phyloP scores from a whole-genome alignment of 2,888 invertebrate species.

The Drosophila picticornis region DNA sequence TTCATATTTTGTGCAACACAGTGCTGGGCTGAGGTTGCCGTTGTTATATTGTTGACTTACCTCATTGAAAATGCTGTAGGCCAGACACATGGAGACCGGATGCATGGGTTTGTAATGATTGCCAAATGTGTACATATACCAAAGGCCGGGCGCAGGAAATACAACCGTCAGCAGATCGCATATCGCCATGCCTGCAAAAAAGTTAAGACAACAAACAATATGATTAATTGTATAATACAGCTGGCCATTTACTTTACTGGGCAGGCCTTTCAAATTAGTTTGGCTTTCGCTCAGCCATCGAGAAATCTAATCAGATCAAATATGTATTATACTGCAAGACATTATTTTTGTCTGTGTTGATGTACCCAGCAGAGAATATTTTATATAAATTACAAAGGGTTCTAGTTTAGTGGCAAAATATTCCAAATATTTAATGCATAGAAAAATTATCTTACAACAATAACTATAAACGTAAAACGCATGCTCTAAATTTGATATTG shows the following conservation, averaged over 20 bases:
- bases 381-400: not conserved
- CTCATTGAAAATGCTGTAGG: slow-evolving; percentile 92
- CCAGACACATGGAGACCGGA: slow-evolving; percentile 91
- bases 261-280: not conserved
- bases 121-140: slow-evolving; percentile 96
- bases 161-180: slow-evolving; percentile 97
- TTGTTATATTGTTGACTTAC: slow-evolving; percentile 85
- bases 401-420: not conserved
- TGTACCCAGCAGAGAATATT: not conserved
- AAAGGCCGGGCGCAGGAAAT: slow-evolving; percentile 95
- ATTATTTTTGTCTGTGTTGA: not conserved
- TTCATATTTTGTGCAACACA: slow-evolving; percentile 1
- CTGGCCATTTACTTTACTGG: not conserved
- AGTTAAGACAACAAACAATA: not conserved
- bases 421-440: not conserved
- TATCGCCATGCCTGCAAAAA: slow-evolving; percentile 91
- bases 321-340: not conserved
- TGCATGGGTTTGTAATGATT: slow-evolving; percentile 93
- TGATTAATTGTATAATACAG: not conserved
- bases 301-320: not conserved
- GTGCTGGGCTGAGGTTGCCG: slow-evolving; percentile 12
- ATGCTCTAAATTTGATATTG: too few species aligned
- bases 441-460: not conserved
- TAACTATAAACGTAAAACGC: too few species aligned
- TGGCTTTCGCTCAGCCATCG: too few species aligned